Evolutionary conservation across 2,113 vertebrate species (phyloP).

Genomic region (Natator depressus): DNA sequence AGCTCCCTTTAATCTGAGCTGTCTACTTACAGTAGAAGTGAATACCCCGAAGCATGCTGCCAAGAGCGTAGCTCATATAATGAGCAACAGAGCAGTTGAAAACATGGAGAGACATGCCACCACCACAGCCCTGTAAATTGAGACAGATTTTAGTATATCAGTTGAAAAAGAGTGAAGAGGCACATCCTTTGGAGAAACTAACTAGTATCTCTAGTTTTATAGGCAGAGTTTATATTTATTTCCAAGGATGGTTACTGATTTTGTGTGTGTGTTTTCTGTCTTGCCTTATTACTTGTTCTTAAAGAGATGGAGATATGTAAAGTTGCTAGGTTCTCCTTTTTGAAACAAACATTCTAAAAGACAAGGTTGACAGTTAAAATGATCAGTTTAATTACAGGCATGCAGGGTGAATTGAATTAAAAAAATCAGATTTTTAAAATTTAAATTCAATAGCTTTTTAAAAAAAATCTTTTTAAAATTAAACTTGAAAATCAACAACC

Average conservation of each 20-base stretch:
- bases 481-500: background rate
- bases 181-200: background rate
- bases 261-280: background rate
- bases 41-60: background rate
- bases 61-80: background rate
- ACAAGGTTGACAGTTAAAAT: background rate
- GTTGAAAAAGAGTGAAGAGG: background rate
- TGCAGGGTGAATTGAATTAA: too few species aligned
- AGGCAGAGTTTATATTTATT: background rate
- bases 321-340: background rate
- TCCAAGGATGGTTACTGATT: background rate
- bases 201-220: background rate
- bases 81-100: background rate
- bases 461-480: background rate
- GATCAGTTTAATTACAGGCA: background rate
- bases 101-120: background rate
- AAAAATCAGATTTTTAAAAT: too few species aligned
- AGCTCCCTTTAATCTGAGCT: conserved; percentile 2
- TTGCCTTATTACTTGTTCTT: background rate
- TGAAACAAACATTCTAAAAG: background rate
- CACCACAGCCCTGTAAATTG: background rate
- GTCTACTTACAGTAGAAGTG: background rate
- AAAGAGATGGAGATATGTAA: background rate
- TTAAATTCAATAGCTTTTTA: too few species aligned
- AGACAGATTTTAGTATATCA: background rate